Conservation (phyloP, 1,140 invertebrate genomes). For the Choristoneura fumiferana region DNA sequence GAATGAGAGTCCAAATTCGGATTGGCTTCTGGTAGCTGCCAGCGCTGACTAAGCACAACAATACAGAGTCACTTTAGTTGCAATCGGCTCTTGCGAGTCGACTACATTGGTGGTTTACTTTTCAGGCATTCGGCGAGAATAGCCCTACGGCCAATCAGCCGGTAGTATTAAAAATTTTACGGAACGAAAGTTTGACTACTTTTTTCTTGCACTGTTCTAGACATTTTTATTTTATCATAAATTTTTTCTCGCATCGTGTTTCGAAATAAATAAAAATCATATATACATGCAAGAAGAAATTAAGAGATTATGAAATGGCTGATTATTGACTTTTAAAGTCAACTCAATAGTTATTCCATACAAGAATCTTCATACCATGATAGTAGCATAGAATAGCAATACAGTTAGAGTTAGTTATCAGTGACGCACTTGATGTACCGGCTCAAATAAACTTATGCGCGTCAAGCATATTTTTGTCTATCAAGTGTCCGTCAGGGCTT, state of each 20-base stretch:
- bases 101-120: slow-evolving; percentile 78
- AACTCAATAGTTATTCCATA: slow-evolving; percentile 35
- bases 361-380: slow-evolving; percentile 31
- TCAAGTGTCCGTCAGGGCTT: slow-evolving; percentile 57
- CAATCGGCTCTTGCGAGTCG: slow-evolving; percentile 70
- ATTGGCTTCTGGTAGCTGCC: slow-evolving; percentile 22
- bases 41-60: slow-evolving; percentile 47
- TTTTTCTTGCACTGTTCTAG: slow-evolving; percentile 75
- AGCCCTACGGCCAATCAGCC: slow-evolving; percentile 83
- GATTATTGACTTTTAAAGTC: slow-evolving; percentile 27
- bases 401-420: slow-evolving; percentile 44
- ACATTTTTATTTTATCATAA: slow-evolving; percentile 63
- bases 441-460: slow-evolving; percentile 54
- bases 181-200: slow-evolving; percentile 69
- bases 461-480: slow-evolving; percentile 53
- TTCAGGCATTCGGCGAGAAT: slow-evolving; percentile 83
- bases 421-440: slow-evolving; percentile 61
- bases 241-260: slow-evolving; percentile 72
- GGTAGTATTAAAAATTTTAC: slow-evolving; percentile 80
- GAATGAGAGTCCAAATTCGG: slow-evolving; percentile 23
- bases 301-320: slow-evolving; percentile 25
- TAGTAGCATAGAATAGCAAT: slow-evolving; percentile 39
- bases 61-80: slow-evolving; percentile 71
- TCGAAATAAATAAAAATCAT: slow-evolving; percentile 37
- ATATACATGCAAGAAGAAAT: slow-evolving; percentile 26